These are phyloP conservation scores for Tortrix viridana DNA, from an alignment of 2,888 invertebrate genomes.

Conservation along the genomic window DNA sequence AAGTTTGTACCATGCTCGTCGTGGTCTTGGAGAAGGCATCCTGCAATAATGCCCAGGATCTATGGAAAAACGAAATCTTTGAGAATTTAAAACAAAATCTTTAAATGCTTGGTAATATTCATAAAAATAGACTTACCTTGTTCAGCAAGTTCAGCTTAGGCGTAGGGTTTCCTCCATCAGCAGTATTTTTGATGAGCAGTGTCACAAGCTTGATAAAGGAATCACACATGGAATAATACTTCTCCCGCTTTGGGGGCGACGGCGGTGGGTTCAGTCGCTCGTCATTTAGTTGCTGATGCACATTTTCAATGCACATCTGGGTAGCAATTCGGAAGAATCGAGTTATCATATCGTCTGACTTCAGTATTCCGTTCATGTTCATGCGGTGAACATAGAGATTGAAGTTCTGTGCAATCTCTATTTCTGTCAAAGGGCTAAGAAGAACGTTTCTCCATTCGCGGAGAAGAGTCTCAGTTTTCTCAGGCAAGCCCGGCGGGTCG, in stretches of 20 bases:
- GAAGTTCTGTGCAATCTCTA: conserved; percentile 95
- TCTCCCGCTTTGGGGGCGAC: conserved; percentile 88
- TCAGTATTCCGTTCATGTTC: conserved; percentile 95
- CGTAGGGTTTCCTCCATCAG: conserved; percentile 94
- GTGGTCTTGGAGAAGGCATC: conserved; percentile 97
- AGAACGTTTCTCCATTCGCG: conserved; percentile 98
- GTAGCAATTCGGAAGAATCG: conserved; percentile 98
- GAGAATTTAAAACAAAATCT: too few relatives aligned
- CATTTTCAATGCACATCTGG: conserved; percentile 97
- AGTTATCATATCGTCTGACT: conserved; percentile 98
- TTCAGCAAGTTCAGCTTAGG: conserved; percentile 98
- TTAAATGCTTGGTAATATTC: neutral
- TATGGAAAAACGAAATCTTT: conserved; percentile 42
- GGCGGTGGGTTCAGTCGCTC: conserved; percentile 86
- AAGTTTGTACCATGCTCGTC: conserved; percentile 95
- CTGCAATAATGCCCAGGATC: conserved; percentile 96
- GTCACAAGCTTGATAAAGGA: conserved; percentile 97
- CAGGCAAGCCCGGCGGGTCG: conserved; percentile 96
- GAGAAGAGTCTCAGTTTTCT: conserved; percentile 96
- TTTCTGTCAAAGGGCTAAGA: conserved; percentile 90
- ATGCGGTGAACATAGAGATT: conserved; percentile 97
- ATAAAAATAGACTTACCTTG: conserved; percentile 85
- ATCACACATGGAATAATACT: conserved; percentile 97
- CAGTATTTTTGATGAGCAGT: conserved; percentile 96
- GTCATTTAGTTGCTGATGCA: conserved; percentile 93